Percentiles rank a stretch among this genome's conserved stretches.
Conservation (phyloP, 2,113 vertebrate species). For the Mustelus asterias region DNA sequence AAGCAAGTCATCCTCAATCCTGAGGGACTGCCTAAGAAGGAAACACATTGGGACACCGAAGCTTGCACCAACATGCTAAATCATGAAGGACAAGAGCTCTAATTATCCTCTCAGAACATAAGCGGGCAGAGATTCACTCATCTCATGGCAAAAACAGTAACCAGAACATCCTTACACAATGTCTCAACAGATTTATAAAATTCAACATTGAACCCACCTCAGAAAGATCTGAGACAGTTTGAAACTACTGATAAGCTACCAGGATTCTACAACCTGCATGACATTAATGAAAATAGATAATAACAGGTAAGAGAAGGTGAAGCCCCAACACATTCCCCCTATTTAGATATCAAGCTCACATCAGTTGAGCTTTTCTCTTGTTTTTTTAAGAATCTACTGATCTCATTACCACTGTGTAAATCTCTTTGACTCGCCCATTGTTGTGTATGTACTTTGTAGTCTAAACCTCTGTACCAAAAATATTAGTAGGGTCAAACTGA, state of each 20-base stretch:
- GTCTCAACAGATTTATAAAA: not conserved
- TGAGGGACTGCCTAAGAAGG: not conserved
- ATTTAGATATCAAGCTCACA: constrained; percentile 23
- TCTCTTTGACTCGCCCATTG: constrained; percentile 13
- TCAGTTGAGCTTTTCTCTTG: constrained; percentile 22
- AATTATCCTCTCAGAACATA: not conserved
- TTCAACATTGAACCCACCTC: constrained; percentile 6
- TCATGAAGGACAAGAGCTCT: too few species aligned
- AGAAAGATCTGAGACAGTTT: not conserved
- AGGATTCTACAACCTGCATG: constrained; percentile 8
- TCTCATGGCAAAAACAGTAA: not conserved
- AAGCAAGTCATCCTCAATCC: too few species aligned
- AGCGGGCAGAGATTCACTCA: not conserved
- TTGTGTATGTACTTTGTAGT: constrained; percentile 20
- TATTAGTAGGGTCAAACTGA: constrained; percentile 32
- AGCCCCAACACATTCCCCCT: not conserved
- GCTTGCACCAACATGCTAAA: not conserved
- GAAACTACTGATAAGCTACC: constrained; percentile 19
- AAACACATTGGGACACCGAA: not conserved
- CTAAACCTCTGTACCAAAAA: constrained; percentile 36
- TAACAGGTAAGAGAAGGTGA: not conserved
- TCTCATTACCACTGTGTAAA: constrained; percentile 26
- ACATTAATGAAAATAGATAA: constrained; percentile 17
- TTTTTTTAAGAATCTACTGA: constrained; percentile 2
- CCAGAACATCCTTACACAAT: not conserved